Evolutionary conservation across 2,888 invertebrate genomes (phyloP), one percentile per base, ranked within the genome.

Genomic region (Drosophila rubida): DNA sequence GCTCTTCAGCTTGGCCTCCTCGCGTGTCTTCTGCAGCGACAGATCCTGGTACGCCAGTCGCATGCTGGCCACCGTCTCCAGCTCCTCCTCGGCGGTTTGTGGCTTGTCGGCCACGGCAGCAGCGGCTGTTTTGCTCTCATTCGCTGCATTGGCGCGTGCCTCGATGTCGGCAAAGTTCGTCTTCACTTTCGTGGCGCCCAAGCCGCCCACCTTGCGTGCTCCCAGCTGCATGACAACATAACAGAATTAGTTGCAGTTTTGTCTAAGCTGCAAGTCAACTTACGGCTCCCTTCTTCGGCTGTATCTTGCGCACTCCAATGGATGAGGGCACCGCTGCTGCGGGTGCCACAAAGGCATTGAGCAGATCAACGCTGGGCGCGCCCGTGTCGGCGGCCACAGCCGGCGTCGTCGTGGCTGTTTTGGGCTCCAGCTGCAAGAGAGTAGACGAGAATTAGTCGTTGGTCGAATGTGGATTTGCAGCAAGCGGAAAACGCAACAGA

Each of bases 161-260:
- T 99, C 99, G 68, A 99, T 95, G 89, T 98, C 98, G 14, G 96
- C 97, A 91, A 99, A 99, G 92, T 99, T 97, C 3, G 97, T 95
- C 87, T 96, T 96, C 23, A 99, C 97, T 91, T 97, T 97, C 51
- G 97, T 98, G 13, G 99, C 99, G 50, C 99, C 99, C 55, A 99
- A 93, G 0, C 97, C 96, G 39, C 96, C 84, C 5, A 83, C 78
- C 90, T 97, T 98, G 75, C 97, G 97, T 0, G 94, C 95, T 11
- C 97, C 98, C 84, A 97, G 89, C 97, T 97, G 78, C 3, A 9
- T 7, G n/a, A n/a, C 1, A 32, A 32, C n/a, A 5, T 5, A 11
- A 32, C 32, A 11, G 5, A n/a, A 11, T 32, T 9, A 42, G 9
- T 5, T 19, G 9, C 1, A 11, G 2, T 2, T n/a, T n/a, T 4